Percentiles rank a stretch among this genome's conserved stretches.
Evolutionary conservation across 2,797 vertebrate species (phyloP).

Genomic region (Ateles fusciceps): DNA sequence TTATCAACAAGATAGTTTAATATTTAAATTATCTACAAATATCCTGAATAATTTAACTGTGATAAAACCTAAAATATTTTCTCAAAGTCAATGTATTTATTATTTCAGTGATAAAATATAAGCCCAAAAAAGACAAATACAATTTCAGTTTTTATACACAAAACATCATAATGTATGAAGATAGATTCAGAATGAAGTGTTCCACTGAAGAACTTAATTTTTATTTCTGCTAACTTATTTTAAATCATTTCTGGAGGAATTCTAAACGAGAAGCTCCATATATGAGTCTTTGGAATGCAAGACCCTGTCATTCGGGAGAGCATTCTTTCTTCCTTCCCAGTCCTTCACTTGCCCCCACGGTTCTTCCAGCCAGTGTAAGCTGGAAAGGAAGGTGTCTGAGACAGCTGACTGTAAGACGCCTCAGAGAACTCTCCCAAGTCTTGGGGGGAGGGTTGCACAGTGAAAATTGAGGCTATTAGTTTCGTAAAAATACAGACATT

Average conservation of each 20-base stretch:
- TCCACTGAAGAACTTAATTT: neutral
- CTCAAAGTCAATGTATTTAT: neutral
- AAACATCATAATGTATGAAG: neutral
- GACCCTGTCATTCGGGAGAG: neutral
- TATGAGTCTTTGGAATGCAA: neutral
- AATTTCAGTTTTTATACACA: neutral
- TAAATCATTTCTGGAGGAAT: neutral
- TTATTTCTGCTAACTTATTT: neutral
- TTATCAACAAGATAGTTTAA: neutral
- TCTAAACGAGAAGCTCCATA: neutral
- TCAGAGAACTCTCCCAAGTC: neutral
- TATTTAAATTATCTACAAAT: neutral
- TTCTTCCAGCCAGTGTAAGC: neutral
- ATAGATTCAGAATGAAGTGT: neutral
- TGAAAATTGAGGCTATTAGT: neutral
- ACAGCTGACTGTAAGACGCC: accelerated
- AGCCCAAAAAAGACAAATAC: neutral
- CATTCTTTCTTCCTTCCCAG: neutral
- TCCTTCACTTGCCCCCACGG: neutral
- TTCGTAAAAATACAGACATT: neutral
- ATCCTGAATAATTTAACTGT: conserved; percentile 34
- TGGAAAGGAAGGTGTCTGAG: neutral
- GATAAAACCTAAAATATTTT: neutral
- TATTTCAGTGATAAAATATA: neutral
- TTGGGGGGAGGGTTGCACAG: neutral